Percentiles rank a stretch among this genome's conserved stretches.
Conservation (phyloP, 2,797 vertebrate genomes). For the Sebastes steindachneri region DNA sequence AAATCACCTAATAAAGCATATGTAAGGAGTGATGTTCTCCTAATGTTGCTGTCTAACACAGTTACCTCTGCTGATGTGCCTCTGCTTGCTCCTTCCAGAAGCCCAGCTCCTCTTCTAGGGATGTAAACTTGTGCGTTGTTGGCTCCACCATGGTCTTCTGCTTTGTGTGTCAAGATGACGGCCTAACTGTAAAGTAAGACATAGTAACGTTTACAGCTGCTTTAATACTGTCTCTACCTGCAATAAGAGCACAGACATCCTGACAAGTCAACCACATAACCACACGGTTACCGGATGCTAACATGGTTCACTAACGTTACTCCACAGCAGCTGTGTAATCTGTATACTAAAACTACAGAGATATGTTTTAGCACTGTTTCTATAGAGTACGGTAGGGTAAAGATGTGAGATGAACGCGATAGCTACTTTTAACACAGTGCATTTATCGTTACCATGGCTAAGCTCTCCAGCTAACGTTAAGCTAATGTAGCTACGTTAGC, state of each 20-base stretch:
- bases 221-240: not conserved
- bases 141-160: conserved; percentile 76
- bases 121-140: conserved; percentile 80
- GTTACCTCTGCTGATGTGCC: conserved; percentile 90
- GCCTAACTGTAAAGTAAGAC: not conserved
- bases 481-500: conserved; percentile 46
- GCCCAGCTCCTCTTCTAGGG: conserved; percentile 87
- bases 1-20: fast-evolving
- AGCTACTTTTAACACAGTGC: not conserved
- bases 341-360: not conserved
- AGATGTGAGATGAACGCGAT: fast-evolving
- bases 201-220: not conserved
- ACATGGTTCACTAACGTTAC: not conserved
- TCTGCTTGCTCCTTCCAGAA: conserved; percentile 93
- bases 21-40: not conserved
- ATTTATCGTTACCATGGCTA: not conserved
- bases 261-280: not conserved
- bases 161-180: not conserved
- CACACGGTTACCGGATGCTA: conserved; percentile 21
- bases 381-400: not conserved
- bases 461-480: conserved; percentile 38
- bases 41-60: not conserved
- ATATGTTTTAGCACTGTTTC: not conserved
- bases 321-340: not conserved
- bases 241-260: not conserved